Evolutionary conservation across 2,797 vertebrate species (phyloP).

Genomic region (Gymnocypris eckloni): DNA sequence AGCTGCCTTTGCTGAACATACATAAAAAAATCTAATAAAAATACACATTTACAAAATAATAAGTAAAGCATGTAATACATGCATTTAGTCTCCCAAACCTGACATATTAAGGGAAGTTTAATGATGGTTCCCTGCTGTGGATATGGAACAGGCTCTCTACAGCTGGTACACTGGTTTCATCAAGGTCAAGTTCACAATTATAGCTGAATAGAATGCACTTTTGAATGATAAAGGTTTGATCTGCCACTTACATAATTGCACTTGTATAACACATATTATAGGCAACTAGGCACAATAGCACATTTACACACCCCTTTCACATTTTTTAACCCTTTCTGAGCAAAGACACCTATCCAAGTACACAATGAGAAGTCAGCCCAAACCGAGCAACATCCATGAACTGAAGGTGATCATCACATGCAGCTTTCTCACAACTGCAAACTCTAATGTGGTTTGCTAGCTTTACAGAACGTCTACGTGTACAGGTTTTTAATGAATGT

Average conservation of each 20-base stretch:
- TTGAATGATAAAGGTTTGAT: slow-evolving; percentile 17
- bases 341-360: neutral
- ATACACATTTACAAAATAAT: neutral
- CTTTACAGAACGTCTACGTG: neutral
- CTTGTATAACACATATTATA: slow-evolving; percentile 3
- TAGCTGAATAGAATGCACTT: neutral
- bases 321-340: slow-evolving; percentile 1
- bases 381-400: neutral
- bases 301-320: neutral
- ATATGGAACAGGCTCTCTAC: neutral
- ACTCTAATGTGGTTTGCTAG: neutral
- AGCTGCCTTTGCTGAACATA: neutral
- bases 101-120: slow-evolving; percentile 4
- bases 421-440: neutral
- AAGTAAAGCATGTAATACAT: neutral
- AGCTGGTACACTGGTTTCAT: neutral
- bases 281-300: slow-evolving; percentile 5
- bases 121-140: neutral
- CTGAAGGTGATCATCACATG: neutral
- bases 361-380: neutral
- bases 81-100: neutral
- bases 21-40: neutral
- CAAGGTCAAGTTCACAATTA: slow-evolving; percentile 31
- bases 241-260: slow-evolving; percentile 11
- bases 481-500: neutral